phyloP scores from a whole-genome alignment of 1,140 invertebrate species.

The Solen grandis region DNA sequence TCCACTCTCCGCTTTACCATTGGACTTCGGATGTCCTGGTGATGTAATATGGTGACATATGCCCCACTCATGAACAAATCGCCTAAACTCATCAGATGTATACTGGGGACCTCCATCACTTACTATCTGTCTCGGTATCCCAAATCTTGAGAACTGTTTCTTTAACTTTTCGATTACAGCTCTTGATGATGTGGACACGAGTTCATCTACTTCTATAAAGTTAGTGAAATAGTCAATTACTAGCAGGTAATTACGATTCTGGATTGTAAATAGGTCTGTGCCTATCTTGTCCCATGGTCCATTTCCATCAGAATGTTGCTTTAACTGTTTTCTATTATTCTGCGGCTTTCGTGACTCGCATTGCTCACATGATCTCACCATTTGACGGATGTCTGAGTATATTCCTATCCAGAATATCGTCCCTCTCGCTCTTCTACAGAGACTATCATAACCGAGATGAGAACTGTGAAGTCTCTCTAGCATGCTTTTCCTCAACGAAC shows the following conservation, averaged over 20 bases:
- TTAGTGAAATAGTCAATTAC: constrained; percentile 32
- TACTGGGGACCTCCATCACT: constrained; percentile 46
- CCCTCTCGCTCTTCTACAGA: constrained; percentile 59
- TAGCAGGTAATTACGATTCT: constrained; percentile 27
- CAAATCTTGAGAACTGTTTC: constrained; percentile 30
- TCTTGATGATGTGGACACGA: constrained; percentile 25
- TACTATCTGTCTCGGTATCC: constrained; percentile 37
- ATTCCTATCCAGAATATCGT: constrained; percentile 57
- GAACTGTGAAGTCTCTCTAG: constrained; percentile 70
- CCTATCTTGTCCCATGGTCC: constrained; percentile 41
- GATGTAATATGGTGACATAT: constrained; percentile 9
- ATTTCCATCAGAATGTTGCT: constrained; percentile 1
- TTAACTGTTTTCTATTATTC: neutral
- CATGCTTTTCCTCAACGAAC: constrained; percentile 66
- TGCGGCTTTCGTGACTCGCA: neutral
- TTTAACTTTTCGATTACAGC: constrained; percentile 41
- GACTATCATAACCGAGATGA: constrained; percentile 71
- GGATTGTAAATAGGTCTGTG: constrained; percentile 12
- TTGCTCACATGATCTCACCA: constrained; percentile 3
- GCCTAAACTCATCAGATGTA: constrained; percentile 9
- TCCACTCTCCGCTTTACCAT: constrained; percentile 11
- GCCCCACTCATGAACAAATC: neutral
- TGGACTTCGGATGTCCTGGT: constrained; percentile 11
- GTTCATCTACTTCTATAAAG: constrained; percentile 27
- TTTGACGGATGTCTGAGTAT: neutral